phyloP scores from a whole-genome alignment of 1,140 invertebrate genomes.

The Hypsibius dujardini region DNA sequence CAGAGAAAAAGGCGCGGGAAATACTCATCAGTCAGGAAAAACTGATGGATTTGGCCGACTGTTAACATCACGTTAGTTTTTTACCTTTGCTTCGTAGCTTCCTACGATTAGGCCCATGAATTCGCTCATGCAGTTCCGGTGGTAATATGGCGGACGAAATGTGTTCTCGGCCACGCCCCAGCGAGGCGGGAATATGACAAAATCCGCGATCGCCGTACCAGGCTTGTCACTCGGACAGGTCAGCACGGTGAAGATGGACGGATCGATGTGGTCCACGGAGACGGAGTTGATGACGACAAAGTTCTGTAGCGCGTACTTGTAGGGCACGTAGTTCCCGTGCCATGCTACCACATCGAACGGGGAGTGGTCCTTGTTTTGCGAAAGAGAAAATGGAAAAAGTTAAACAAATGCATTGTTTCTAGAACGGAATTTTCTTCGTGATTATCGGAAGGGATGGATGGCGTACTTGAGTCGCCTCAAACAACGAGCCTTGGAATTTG shows the following conservation, averaged over 20 bases:
- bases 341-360: constrained; percentile 97
- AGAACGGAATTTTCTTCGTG: neutral
- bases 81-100: constrained; percentile 74
- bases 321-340: constrained; percentile 97
- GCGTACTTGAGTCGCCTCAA: constrained; percentile 46
- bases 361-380: constrained; percentile 49
- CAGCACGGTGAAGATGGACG: constrained; percentile 92
- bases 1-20: too few species aligned
- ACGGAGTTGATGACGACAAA: constrained; percentile 96
- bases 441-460: neutral
- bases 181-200: constrained; percentile 93
- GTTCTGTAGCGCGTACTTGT: constrained; percentile 76
- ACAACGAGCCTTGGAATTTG: constrained; percentile 79
- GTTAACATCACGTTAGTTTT: neutral
- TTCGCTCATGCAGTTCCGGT: constrained; percentile 95
- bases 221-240: constrained; percentile 73
- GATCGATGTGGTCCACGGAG: constrained; percentile 89
- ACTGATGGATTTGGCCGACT: neutral
- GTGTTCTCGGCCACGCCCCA: constrained; percentile 94
- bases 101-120: constrained; percentile 95
- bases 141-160: constrained; percentile 90
- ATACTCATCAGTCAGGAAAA: too few species aligned
- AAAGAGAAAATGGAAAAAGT: too few species aligned
- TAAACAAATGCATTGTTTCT: constrained; percentile 20
- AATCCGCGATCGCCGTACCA: constrained; percentile 87